Conservation (phyloP, 2,888 invertebrate species). For the Deroplatys truncata region DNA sequence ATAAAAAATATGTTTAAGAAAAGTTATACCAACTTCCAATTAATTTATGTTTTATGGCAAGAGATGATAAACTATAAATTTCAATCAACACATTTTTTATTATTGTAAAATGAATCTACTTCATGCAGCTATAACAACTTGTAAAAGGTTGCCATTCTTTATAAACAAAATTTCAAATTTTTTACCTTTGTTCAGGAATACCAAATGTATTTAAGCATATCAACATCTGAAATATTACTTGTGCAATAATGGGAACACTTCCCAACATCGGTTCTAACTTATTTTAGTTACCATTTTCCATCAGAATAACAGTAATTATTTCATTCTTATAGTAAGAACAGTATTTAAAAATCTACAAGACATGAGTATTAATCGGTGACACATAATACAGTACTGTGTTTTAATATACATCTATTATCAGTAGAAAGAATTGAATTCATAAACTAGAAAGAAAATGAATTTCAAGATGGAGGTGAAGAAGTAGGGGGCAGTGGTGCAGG, state of each 20-base stretch:
- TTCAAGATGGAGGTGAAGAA: constrained; percentile 3
- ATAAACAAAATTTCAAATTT: no score
- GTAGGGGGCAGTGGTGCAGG: constrained; percentile 9
- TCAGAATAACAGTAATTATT: neutral
- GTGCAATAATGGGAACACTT: neutral
- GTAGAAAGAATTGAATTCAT: neutral
- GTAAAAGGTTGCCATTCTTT: no score
- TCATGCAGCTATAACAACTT: no score
- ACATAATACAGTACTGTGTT: neutral
- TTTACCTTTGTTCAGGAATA: neutral
- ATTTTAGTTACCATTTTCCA: neutral
- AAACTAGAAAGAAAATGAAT: neutral
- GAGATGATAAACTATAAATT: no score
- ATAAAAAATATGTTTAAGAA: no score
- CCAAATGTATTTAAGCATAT: neutral
- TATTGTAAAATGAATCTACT: no score
- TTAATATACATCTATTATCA: neutral
- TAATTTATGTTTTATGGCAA: no score
- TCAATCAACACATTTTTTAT: no score
- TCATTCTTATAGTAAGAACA: neutral
- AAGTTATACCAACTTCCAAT: no score
- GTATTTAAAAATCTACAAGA: constrained; percentile 3
- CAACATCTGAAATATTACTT: neutral
- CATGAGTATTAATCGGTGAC: neutral
- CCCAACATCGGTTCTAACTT: neutral